Conservation (phyloP, 2,797 vertebrate genomes). For the Columba guinea region DNA sequence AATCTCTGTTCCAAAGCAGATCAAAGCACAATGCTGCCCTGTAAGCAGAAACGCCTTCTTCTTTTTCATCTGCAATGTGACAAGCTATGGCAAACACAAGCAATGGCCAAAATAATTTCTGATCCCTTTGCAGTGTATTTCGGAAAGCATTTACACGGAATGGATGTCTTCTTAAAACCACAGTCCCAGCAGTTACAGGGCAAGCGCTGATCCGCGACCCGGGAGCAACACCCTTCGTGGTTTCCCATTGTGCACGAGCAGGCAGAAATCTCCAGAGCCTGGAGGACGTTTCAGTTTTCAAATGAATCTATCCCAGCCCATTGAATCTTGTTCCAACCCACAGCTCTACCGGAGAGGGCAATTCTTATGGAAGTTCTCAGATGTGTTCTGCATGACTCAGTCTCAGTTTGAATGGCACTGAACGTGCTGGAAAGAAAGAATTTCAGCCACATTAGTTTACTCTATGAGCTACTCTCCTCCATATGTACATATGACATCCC, state of each 20-base stretch:
- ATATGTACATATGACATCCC: fast-evolving
- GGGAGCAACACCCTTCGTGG: neutral
- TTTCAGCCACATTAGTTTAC: neutral
- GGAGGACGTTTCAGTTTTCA: neutral
- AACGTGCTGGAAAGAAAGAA: neutral
- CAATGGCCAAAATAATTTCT: neutral
- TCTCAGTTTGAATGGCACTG: neutral
- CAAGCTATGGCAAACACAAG: neutral
- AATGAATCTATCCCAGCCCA: fast-evolving
- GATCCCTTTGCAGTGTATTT: neutral
- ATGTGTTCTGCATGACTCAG: neutral
- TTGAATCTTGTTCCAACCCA: neutral
- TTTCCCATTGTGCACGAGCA: fast-evolving
- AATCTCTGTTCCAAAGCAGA: neutral
- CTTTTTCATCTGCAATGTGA: neutral
- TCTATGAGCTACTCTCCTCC: neutral
- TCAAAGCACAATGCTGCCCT: neutral
- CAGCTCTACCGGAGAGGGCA: neutral
- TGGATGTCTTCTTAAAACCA: neutral
- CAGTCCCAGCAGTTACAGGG: neutral
- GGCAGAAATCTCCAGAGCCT: neutral
- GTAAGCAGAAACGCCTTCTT: neutral
- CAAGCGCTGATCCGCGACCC: neutral
- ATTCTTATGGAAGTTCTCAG: neutral
- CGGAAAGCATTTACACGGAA: neutral